These are phyloP conservation scores for Brassicogethes aeneus DNA, from an alignment of 2,888 invertebrate genomes.

Conservation along the genomic window DNA sequence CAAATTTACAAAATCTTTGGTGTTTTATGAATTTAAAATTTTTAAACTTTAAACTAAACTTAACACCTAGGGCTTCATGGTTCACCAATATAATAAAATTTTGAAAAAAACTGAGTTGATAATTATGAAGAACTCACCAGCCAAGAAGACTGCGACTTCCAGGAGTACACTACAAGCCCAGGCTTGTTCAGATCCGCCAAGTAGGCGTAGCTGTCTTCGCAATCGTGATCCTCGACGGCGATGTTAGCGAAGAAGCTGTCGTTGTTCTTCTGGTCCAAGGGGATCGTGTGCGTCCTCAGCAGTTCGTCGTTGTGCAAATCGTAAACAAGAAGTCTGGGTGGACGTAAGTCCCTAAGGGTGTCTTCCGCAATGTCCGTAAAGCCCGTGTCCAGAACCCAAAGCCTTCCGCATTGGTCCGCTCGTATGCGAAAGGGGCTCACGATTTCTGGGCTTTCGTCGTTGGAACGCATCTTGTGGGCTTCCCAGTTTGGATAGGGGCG, in stretches of 20 bases:
- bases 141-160: slow-evolving; percentile 64
- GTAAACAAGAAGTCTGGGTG: slow-evolving; percentile 60
- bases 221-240: slow-evolving; percentile 65
- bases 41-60: too few species aligned
- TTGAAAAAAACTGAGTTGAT: too few species aligned
- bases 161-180: slow-evolving; percentile 67
- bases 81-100: too few species aligned
- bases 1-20: too few species aligned
- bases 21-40: too few species aligned
- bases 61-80: too few species aligned
- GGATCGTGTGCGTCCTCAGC: slow-evolving; percentile 56
- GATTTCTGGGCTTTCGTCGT: slow-evolving; percentile 51
- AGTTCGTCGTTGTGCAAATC: slow-evolving; percentile 62
- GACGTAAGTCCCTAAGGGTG: slow-evolving; percentile 37
- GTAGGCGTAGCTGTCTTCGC: slow-evolving; percentile 64
- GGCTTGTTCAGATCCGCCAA: slow-evolving; percentile 61
- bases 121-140: too few species aligned
- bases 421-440: slow-evolving; percentile 65
- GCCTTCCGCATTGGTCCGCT: slow-evolving; percentile 65
- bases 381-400: slow-evolving; percentile 75
- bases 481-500: slow-evolving; percentile 77
- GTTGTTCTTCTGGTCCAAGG: slow-evolving; percentile 53
- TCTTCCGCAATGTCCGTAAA: slow-evolving; percentile 50
- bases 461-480: slow-evolving; percentile 51
- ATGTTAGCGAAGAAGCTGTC: slow-evolving; percentile 69